A percentile compares a stretch with the other conserved stretches of the same genome.
These are phyloP conservation scores for Lasiurus borealis DNA, from an alignment of 2,113 vertebrate species.

Conservation along the genomic window DNA sequence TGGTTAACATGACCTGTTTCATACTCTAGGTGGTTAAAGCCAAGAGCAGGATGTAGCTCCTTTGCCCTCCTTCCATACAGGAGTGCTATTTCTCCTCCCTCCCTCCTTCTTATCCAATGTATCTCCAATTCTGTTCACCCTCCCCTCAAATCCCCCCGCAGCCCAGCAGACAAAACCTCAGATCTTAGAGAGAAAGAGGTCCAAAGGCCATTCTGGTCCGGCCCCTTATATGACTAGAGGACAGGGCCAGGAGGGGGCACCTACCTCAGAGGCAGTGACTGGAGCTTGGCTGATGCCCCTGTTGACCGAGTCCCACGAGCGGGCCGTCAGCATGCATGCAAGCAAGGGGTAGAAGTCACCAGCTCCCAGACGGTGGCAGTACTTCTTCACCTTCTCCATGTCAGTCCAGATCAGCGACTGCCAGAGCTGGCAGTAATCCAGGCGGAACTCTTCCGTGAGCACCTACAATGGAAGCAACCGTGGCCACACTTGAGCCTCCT, in stretches of 20 bases:
- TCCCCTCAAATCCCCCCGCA: too few relatives aligned
- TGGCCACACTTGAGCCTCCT: not conserved
- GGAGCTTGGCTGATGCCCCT: conserved; percentile 92
- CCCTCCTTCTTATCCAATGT: not conserved
- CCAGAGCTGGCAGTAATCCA: conserved; percentile 97
- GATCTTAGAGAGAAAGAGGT: not conserved
- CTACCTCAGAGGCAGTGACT: conserved; percentile 92
- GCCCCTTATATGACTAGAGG: not conserved
- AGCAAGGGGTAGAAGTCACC: conserved; percentile 96
- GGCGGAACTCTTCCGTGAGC: conserved; percentile 92
- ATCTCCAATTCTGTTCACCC: not conserved
- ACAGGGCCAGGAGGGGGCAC: not conserved
- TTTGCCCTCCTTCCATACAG: not conserved
- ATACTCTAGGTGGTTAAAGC: not conserved
- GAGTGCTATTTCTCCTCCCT: not conserved
- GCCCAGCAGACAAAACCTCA: not conserved
- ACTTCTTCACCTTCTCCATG: conserved; percentile 92
- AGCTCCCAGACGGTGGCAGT: conserved; percentile 93
- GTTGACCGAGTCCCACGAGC: conserved; percentile 95
- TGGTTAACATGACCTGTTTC: too few relatives aligned
- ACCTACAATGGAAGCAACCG: conserved; percentile 82
- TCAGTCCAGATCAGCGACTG: conserved; percentile 94
- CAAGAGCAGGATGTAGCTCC: fast-evolving
- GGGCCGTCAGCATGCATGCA: conserved; percentile 95
- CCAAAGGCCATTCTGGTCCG: not conserved